A percentile compares a stretch with the other conserved stretches of the same genome.
These are phyloP conservation scores for Trinorchestia longiramus DNA, from an alignment of 1,140 invertebrate species.

Conservation along the genomic window DNA sequence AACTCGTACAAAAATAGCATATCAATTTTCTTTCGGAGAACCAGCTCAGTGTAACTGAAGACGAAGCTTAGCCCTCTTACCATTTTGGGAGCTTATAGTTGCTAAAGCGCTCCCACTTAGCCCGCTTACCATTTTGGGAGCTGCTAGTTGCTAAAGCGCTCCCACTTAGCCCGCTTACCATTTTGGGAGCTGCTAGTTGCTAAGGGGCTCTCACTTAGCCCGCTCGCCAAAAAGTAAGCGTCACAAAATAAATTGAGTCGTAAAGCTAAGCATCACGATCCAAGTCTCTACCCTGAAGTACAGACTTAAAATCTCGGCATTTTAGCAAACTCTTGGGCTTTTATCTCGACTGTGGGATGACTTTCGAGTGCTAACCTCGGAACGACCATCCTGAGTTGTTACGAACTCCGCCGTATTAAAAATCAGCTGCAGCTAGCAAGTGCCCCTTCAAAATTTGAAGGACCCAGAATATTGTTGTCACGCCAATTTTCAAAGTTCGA, in stretches of 20 bases:
- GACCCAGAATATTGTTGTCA: background rate
- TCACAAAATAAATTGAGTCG: background rate
- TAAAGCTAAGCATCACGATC: constrained; percentile 34
- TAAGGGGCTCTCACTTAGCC: background rate
- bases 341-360: constrained; percentile 37
- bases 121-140: background rate
- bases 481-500: background rate
- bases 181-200: background rate
- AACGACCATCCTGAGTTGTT: background rate
- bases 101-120: no score
- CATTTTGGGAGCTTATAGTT: background rate
- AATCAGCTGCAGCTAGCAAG: background rate
- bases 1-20: no score
- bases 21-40: no score
- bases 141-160: no score
- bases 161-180: background rate
- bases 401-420: background rate
- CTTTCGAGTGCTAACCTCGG: constrained; percentile 22
- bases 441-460: background rate
- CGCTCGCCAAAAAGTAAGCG: background rate
- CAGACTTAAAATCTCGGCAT: background rate
- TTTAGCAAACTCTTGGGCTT: constrained; percentile 33
- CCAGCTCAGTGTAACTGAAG: background rate
- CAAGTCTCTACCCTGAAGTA: background rate
- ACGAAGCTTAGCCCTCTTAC: background rate